Percentiles rank a stretch among this genome's conserved stretches.
Conservation (phyloP, 1,140 invertebrate genomes). For the Drosophila kepulauana region DNA sequence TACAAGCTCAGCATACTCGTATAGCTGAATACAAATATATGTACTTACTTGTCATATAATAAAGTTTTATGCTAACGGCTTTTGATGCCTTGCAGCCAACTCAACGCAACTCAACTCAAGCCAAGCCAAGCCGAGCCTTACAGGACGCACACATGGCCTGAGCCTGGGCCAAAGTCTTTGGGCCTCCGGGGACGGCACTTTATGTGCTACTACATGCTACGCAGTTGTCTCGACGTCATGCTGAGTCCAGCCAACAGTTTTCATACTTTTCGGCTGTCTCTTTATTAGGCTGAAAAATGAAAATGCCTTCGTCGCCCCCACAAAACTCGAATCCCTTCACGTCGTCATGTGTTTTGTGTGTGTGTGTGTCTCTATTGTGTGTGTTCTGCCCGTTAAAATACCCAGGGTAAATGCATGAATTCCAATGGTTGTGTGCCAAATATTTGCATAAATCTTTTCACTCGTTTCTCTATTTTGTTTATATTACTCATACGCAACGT, state of each 20-base stretch:
- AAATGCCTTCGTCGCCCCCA: constrained; percentile 51
- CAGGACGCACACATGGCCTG: constrained; percentile 31
- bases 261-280: constrained; percentile 64
- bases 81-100: constrained; percentile 68
- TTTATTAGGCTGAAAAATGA: constrained; percentile 83
- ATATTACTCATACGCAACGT: constrained; percentile 47
- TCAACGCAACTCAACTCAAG: background rate
- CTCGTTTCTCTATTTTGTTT: constrained; percentile 32
- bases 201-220: constrained; percentile 42
- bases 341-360: constrained; percentile 10
- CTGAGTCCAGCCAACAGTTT: constrained; percentile 50
- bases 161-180: background rate
- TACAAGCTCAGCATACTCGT: constrained; percentile 20
- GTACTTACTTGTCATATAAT: constrained; percentile 82
- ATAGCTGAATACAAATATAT: constrained; percentile 58
- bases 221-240: constrained; percentile 34
- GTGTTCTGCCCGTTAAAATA: constrained; percentile 67
- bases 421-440: constrained; percentile 63
- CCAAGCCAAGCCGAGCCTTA: background rate
- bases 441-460: constrained; percentile 79
- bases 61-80: constrained; percentile 80
- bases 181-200: constrained; percentile 53
- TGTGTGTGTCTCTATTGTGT: constrained; percentile 55
- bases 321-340: constrained; percentile 19
- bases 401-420: constrained; percentile 69